These are phyloP conservation scores for Radopholus similis DNA, from an alignment of 1,140 invertebrate genomes.

Conservation along the genomic window DNA sequence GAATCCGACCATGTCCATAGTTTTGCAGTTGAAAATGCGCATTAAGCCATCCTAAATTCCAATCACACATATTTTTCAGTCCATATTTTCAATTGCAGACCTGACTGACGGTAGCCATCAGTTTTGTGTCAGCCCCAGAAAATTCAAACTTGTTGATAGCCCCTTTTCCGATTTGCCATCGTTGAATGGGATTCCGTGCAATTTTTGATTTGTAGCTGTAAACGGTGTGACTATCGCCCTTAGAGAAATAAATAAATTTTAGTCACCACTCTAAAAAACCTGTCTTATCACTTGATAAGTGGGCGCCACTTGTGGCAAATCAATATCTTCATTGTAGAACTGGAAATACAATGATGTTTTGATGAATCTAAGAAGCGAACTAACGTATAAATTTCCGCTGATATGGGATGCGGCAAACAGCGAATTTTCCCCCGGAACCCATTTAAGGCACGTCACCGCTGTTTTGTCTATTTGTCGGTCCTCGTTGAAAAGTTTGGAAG, in stretches of 20 bases:
- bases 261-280: neutral
- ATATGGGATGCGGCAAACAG: conserved; percentile 88
- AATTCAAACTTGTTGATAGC: conserved; percentile 92
- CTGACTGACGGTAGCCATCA: conserved; percentile 75
- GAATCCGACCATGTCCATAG: conserved; percentile 85
- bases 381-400: conserved; percentile 90
- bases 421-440: conserved; percentile 88
- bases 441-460: conserved; percentile 89
- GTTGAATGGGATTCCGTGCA: conserved; percentile 88
- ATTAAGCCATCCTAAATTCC: conserved; percentile 97
- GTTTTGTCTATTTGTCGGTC: conserved; percentile 97
- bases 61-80: no score
- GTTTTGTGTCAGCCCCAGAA: conserved; percentile 78
- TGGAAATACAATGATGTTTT: neutral
- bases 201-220: conserved; percentile 93
- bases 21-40: conserved; percentile 91
- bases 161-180: conserved; percentile 75
- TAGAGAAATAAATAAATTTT: conserved; percentile 47
- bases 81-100: conserved; percentile 12
- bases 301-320: conserved; percentile 74
- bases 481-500: conserved; percentile 88
- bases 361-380: neutral
- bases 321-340: conserved; percentile 84
- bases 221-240: conserved; percentile 83
- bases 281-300: conserved; percentile 85